Evolutionary conservation across 35 echinoderm and acorn worm species (phyloP).

Genomic region (Nesometra sesokonis): DNA sequence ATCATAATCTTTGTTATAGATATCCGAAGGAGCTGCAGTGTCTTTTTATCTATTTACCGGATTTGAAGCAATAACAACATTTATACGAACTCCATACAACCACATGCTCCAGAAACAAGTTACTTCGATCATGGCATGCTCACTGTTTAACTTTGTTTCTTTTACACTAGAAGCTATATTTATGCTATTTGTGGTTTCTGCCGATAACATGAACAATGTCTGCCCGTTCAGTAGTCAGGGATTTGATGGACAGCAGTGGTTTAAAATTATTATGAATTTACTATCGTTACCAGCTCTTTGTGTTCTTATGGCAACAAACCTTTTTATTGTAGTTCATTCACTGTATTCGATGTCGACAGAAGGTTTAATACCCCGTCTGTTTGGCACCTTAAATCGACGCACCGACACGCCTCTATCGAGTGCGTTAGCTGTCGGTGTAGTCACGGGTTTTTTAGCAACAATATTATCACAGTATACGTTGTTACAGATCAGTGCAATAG

Average conservation of each 20-base stretch:
- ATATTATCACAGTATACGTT: neutral
- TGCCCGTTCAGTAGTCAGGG: neutral
- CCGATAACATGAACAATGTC: neutral
- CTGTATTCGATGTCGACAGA: neutral
- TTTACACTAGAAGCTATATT: neutral
- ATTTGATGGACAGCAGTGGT: neutral
- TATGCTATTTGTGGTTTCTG: neutral
- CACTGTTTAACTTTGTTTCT: neutral
- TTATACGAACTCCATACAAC: neutral
- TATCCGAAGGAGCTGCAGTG: neutral
- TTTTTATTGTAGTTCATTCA: neutral
- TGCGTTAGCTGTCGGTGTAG: neutral
- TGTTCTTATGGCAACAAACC: neutral
- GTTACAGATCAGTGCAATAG: neutral
- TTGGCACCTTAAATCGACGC: neutral
- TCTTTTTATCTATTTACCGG: neutral
- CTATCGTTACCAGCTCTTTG: neutral
- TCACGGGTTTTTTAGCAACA: neutral
- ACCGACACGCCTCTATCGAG: neutral
- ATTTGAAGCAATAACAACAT: neutral
- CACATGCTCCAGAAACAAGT: neutral
- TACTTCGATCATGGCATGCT: neutral
- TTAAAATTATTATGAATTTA: neutral
- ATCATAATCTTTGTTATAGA: neutral
- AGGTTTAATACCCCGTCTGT: neutral